These are phyloP conservation scores for Drosophila bocki DNA, from an alignment of 1,140 invertebrate species.

Conservation along the genomic window DNA sequence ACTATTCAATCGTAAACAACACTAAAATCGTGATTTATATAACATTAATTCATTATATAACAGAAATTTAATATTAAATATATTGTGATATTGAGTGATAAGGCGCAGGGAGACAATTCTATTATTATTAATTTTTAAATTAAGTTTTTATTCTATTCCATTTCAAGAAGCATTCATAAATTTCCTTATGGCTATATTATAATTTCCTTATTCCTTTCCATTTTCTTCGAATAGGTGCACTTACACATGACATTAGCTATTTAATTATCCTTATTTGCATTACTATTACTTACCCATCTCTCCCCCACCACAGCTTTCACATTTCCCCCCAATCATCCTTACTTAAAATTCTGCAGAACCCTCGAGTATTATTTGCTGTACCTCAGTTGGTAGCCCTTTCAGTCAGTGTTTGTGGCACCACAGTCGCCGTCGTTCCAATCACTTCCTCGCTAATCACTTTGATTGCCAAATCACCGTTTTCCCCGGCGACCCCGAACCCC, in stretches of 20 bases:
- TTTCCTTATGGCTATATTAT: background rate
- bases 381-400: background rate
- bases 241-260: background rate
- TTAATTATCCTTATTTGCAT: background rate
- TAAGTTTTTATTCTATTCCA: no score
- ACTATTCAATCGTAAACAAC: no score
- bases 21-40: background rate
- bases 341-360: slow-evolving; percentile 10
- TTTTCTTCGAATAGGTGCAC: background rate
- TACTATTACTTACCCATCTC: background rate
- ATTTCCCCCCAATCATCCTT: background rate
- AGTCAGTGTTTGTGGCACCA: slow-evolving; percentile 3
- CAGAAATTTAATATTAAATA: no score
- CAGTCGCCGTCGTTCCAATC: slow-evolving; percentile 33
- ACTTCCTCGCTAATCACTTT: slow-evolving; percentile 47
- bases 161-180: no score
- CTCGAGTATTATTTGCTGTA: background rate
- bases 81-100: no score
- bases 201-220: background rate
- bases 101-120: no score
- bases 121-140: no score
- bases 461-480: slow-evolving; percentile 56
- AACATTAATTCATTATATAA: no score
- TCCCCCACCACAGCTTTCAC: no score
- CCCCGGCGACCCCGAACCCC: background rate